A percentile compares a stretch with the other conserved stretches of the same genome.
Evolutionary conservation across 2,888 invertebrate genomes (phyloP).

Genomic region (Lycia hirtaria): DNA sequence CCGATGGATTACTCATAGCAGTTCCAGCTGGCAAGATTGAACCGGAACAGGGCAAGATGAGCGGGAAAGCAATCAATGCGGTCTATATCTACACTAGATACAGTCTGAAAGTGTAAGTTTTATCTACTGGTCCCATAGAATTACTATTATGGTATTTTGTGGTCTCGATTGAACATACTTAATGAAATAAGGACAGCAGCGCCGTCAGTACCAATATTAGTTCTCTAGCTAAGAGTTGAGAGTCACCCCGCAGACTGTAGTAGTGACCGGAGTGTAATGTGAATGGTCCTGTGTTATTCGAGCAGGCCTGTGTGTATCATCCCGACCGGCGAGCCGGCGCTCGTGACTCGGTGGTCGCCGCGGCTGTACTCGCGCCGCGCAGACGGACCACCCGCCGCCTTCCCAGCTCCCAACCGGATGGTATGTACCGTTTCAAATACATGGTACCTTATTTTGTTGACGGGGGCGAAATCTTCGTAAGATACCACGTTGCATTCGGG

Average conservation of each 20-base stretch:
- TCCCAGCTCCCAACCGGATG: conserved; percentile 90
- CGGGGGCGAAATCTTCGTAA: too few species aligned
- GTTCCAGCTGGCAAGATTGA: conserved; percentile 95
- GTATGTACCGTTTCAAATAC: too few species aligned
- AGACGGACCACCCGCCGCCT: conserved; percentile 84
- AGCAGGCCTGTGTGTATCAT: conserved; percentile 91
- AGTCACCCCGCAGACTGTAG: too few species aligned
- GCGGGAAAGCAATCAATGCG: conserved; percentile 85
- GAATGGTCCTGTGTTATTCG: too few species aligned
- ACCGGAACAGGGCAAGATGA: conserved; percentile 85
- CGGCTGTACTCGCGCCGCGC: conserved; percentile 87
- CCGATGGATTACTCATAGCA: conserved; percentile 96
- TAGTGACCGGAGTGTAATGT: too few species aligned
- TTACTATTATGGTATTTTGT: neutral
- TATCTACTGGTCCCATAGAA: too few species aligned
- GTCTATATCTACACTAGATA: conserved; percentile 86
- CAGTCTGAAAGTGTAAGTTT: conserved; percentile 85
- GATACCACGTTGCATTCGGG: too few species aligned
- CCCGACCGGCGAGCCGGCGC: conserved; percentile 93
- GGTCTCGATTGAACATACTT: neutral
- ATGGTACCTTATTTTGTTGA: too few species aligned
- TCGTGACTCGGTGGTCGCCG: conserved; percentile 94
- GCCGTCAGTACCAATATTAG: too few species aligned
- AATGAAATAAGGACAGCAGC: too few species aligned
- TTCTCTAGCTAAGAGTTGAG: too few species aligned